A percentile compares a stretch with the other conserved stretches of the same genome.
Evolutionary conservation across 2,113 vertebrate genomes (phyloP).

Genomic region (Garra rufa): DNA sequence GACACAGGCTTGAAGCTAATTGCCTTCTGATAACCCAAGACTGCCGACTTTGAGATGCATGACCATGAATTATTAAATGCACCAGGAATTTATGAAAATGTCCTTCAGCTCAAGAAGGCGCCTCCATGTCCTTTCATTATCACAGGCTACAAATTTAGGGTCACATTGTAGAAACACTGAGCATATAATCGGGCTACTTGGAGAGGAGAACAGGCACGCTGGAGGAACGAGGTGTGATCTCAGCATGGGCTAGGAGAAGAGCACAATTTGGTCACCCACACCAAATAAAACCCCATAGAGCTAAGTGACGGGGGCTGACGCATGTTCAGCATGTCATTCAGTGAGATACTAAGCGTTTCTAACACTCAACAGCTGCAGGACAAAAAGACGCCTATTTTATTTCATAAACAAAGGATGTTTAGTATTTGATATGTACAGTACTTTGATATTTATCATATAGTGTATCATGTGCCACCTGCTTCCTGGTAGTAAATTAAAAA

Average conservation of each 20-base stretch:
- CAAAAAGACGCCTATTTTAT: conserved; percentile 50
- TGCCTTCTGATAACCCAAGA: conserved; percentile 48
- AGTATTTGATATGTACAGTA: conserved; percentile 45
- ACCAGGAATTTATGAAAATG: conserved; percentile 15
- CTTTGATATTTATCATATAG: conserved; percentile 35
- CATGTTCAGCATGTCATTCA: conserved; percentile 33
- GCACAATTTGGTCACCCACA: conserved; percentile 21
- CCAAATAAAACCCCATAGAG: conserved; percentile 7
- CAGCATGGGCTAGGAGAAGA: conserved; percentile 37
- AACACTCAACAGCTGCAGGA: conserved; percentile 65
- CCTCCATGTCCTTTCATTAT: conserved; percentile 30
- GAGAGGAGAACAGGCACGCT: conserved; percentile 34
- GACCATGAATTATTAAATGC: conserved; percentile 29
- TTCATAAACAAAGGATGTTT: conserved; percentile 43
- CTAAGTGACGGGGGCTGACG: conserved; percentile 17
- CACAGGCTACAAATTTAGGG: conserved; percentile 39
- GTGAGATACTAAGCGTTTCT: conserved; percentile 30
- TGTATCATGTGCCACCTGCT: neutral
- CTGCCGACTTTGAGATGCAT: neutral
- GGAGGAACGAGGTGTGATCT: conserved; percentile 46
- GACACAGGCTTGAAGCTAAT: conserved; percentile 52
- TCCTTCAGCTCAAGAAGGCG: conserved; percentile 16
- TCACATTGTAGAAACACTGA: conserved; percentile 22
- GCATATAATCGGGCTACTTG: conserved; percentile 30
- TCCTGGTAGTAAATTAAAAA: neutral